phyloP scores from a whole-genome alignment of 2,888 invertebrate species.

The Digitonthophagus gazella region DNA sequence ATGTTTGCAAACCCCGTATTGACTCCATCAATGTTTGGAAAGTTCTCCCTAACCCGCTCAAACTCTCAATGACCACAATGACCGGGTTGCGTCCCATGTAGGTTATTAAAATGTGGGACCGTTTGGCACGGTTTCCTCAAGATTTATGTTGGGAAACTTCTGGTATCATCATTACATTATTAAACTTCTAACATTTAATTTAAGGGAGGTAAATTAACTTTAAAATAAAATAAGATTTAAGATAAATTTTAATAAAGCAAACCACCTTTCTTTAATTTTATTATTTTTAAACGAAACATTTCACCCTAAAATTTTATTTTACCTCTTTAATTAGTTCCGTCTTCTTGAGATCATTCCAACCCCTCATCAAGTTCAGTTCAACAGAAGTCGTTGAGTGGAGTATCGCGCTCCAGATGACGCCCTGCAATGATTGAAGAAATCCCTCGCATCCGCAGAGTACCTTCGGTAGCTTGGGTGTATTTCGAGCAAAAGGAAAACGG shows the following conservation, averaged over 20 bases:
- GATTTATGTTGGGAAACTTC: not conserved
- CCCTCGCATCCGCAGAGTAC: not conserved
- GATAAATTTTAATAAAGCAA: too few relatives aligned
- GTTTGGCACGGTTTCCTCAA: not conserved
- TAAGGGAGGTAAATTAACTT: too few relatives aligned
- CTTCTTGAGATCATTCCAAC: not conserved
- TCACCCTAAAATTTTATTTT: not conserved
- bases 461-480: not conserved
- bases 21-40: not conserved
- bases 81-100: not conserved
- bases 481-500: conserved; percentile 7
- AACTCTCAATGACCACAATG: not conserved
- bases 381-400: not conserved
- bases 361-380: not conserved
- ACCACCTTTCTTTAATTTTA: too few relatives aligned
- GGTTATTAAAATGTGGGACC: not conserved
- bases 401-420: not conserved
- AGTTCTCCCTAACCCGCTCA: not conserved
- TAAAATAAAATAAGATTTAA: too few relatives aligned
- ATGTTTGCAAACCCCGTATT: not conserved
- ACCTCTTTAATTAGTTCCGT: not conserved
- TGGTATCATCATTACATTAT: too few relatives aligned
- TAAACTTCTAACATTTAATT: too few relatives aligned
- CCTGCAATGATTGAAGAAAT: not conserved
- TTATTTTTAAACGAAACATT: not conserved